Conservation (phyloP, 2,888 invertebrate species). For the Eupeodes luniger region DNA sequence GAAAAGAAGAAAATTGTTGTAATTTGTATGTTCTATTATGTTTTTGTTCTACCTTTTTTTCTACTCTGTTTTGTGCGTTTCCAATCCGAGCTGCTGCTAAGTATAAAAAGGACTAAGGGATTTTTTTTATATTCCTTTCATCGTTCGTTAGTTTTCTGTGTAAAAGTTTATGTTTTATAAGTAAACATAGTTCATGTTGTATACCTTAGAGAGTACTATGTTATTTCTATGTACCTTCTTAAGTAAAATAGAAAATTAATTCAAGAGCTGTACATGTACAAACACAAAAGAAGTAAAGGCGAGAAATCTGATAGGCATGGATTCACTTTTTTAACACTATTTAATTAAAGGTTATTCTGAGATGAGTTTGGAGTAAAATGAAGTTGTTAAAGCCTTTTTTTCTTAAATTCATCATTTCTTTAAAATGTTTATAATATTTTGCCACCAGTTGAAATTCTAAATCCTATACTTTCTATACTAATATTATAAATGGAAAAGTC, state of each 20-base stretch:
- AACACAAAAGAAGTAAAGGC: neutral
- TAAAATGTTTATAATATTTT: no score
- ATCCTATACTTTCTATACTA: no score
- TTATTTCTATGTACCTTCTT: no score
- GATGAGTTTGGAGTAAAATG: no score
- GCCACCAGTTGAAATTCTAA: no score
- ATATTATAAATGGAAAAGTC: no score
- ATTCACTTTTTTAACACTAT: neutral
- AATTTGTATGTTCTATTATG: neutral
- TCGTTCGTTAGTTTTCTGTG: neutral
- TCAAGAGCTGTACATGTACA: neutral
- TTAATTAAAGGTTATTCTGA: neutral
- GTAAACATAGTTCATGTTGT: neutral
- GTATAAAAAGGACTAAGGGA: neutral
- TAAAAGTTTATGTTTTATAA: constrained; percentile 10
- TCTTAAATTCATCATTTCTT: no score
- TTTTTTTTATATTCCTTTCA: neutral
- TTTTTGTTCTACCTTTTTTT: constrained; percentile 2
- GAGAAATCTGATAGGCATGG: neutral
- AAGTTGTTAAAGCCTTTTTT: no score
- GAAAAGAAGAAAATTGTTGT: constrained; percentile 2
- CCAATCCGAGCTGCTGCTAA: constrained; percentile 20
- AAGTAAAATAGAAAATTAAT: neutral
- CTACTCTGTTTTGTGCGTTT: neutral
- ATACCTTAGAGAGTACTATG: no score